A percentile compares a stretch with the other conserved stretches of the same genome.
These are phyloP conservation scores for Lasius fuliginosus DNA, from an alignment of 2,888 invertebrate genomes.

Conservation along the genomic window DNA sequence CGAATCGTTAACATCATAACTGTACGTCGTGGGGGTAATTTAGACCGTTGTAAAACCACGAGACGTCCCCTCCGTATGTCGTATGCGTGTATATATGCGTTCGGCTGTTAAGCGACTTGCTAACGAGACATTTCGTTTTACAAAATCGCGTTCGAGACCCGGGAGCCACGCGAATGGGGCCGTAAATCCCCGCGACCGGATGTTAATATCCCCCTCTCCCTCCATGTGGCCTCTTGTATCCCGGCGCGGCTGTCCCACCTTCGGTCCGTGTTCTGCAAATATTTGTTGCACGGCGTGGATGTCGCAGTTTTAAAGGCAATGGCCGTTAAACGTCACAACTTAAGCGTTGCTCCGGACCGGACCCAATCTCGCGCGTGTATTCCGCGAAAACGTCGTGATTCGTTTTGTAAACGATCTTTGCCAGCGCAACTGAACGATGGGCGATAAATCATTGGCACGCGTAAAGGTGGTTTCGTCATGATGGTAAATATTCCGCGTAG, in stretches of 20 bases:
- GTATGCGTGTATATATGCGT: conserved; percentile 51
- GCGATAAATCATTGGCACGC: conserved; percentile 68
- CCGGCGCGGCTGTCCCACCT: conserved; percentile 19
- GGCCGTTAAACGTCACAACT: conserved; percentile 76
- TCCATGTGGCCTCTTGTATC: neutral
- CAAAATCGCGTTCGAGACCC: conserved; percentile 81
- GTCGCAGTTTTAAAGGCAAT: conserved; percentile 75
- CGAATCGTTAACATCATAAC: conserved; percentile 84
- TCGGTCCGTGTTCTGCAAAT: conserved; percentile 68
- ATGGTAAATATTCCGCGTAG: conserved; percentile 38
- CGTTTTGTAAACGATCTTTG: conserved; percentile 47
- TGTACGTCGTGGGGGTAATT: conserved; percentile 81
- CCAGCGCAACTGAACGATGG: conserved; percentile 66
- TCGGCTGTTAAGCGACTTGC: conserved; percentile 77
- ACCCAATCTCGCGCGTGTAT: conserved; percentile 73
- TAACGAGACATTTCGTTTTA: conserved; percentile 85
- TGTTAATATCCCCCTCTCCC: conserved; percentile 79
- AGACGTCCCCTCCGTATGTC: conserved; percentile 60
- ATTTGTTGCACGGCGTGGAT: conserved; percentile 74
- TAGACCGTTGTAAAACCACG: conserved; percentile 84
- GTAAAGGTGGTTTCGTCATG: conserved; percentile 58
- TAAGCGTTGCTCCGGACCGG: conserved; percentile 51
- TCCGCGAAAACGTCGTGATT: conserved; percentile 67
- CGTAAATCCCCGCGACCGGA: conserved; percentile 83
- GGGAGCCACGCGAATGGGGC: conserved; percentile 78